A percentile compares a stretch with the other conserved stretches of the same genome.
Conservation (phyloP, 2,113 vertebrate species). For the Redunca redunca region DNA sequence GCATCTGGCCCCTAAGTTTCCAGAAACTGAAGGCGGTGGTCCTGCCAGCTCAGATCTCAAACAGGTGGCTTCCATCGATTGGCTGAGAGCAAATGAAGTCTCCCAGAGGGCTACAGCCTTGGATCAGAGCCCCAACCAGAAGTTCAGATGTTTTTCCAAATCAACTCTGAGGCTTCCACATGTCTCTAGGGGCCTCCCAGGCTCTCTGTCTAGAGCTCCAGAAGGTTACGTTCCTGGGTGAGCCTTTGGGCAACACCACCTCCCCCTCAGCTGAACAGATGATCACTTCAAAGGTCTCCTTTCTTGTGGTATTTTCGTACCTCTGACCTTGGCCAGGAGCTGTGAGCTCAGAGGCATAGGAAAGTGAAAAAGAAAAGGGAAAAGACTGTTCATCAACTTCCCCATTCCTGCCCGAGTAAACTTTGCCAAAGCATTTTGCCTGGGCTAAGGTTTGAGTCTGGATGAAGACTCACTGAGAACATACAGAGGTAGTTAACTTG, state of each 20-base stretch:
- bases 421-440: not conserved
- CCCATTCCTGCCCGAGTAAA: not conserved
- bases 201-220: not conserved
- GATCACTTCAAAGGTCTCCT: slow-evolving; percentile 52
- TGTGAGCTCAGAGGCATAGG: not conserved
- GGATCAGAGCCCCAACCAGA: not conserved
- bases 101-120: not conserved
- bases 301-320: slow-evolving; percentile 40
- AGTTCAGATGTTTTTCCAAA: slow-evolving; percentile 34
- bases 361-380: slow-evolving; percentile 22
- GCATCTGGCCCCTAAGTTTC: not conserved
- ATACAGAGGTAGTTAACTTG: not conserved
- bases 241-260: not conserved
- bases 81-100: not conserved
- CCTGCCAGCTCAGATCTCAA: not conserved
- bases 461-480: not conserved
- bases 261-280: not conserved
- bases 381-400: not conserved
- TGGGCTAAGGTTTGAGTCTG: not conserved
- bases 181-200: not conserved
- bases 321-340: slow-evolving; percentile 45
- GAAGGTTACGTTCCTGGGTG: slow-evolving; percentile 42
- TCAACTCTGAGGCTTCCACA: not conserved
- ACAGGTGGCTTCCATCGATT: not conserved
- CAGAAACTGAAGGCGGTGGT: not conserved